phyloP scores from a whole-genome alignment of 2,113 vertebrate species.

The Apodemus sylvaticus region DNA sequence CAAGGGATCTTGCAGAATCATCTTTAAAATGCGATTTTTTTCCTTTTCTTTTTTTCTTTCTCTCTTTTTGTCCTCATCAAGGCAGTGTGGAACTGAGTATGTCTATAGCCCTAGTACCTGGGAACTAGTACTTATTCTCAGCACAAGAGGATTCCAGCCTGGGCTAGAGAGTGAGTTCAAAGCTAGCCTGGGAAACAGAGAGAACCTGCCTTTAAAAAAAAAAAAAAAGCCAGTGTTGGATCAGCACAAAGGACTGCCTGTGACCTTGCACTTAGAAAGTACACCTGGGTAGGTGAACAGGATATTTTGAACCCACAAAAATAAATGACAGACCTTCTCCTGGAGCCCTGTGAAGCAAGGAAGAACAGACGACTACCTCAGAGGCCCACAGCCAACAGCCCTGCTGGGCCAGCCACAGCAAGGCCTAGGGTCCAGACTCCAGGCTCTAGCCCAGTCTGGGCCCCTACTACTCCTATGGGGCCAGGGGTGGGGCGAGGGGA shows the following conservation, averaged over 20 bases:
- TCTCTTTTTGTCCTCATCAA: not conserved
- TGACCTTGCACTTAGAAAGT: not conserved
- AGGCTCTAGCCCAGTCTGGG: not conserved
- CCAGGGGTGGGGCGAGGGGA: not conserved
- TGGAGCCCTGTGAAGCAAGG: not conserved
- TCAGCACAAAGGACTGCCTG: not conserved
- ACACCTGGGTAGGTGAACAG: not conserved
- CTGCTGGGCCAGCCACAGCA: not conserved
- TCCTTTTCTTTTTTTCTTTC: no score
- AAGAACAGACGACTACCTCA: not conserved
- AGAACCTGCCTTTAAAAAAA: not conserved
- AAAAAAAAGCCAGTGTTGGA: not conserved
- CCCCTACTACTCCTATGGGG: not conserved
- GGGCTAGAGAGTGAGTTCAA: not conserved
- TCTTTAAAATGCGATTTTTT: not conserved
- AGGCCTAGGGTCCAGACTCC: not conserved
- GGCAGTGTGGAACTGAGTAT: not conserved
- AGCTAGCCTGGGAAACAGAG: not conserved
- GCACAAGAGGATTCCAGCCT: not conserved
- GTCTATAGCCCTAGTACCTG: not conserved
- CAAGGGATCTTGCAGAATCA: not conserved
- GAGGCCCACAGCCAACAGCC: no score
- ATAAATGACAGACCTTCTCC: fast-evolving
- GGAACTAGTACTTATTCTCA: not conserved
- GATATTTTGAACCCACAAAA: not conserved